phyloP scores from a whole-genome alignment of 35 echinoderm and acorn worm species.

The Diadema setosum region DNA sequence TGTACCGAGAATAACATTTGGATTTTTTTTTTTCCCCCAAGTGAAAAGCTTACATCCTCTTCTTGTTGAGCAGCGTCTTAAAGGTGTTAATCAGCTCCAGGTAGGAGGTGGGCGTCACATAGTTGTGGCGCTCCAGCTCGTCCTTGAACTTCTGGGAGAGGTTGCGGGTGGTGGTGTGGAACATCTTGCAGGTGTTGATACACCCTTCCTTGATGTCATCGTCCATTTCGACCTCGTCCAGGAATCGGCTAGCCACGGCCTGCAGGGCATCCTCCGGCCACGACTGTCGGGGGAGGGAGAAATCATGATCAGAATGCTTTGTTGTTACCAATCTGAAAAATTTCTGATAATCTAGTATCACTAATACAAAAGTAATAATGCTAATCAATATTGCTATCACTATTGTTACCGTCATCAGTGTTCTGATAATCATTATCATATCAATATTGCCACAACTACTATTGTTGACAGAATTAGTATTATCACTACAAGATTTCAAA shows the following conservation, averaged over 20 bases:
- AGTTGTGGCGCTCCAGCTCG: slow-evolving; percentile 94
- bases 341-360: too few species aligned
- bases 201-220: slow-evolving; percentile 74
- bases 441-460: too few species aligned
- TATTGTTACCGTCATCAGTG: too few species aligned
- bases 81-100: slow-evolving; percentile 93
- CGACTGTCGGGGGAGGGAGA: slow-evolving; percentile 14
- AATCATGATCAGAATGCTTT: too few species aligned
- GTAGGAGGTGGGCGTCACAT: slow-evolving; percentile 96
- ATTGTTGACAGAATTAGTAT: too few species aligned
- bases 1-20: too few species aligned
- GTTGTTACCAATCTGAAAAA: too few species aligned
- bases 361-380: too few species aligned
- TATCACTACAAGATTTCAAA: too few species aligned
- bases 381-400: too few species aligned
- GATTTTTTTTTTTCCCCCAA: too few species aligned
- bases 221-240: slow-evolving; percentile 81
- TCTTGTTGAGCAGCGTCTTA: slow-evolving; percentile 90
- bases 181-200: slow-evolving; percentile 89
- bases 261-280: slow-evolving; percentile 99
- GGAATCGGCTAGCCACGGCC: slow-evolving; percentile 93
- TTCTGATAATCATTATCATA: too few species aligned
- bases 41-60: slow-evolving; percentile 60
- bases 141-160: slow-evolving; percentile 76
- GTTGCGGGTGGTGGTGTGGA: slow-evolving; percentile 75